Base-by-base conservation (phyloP, 2,797 vertebrate genomes). In the Antrozous pallidus region DNA sequence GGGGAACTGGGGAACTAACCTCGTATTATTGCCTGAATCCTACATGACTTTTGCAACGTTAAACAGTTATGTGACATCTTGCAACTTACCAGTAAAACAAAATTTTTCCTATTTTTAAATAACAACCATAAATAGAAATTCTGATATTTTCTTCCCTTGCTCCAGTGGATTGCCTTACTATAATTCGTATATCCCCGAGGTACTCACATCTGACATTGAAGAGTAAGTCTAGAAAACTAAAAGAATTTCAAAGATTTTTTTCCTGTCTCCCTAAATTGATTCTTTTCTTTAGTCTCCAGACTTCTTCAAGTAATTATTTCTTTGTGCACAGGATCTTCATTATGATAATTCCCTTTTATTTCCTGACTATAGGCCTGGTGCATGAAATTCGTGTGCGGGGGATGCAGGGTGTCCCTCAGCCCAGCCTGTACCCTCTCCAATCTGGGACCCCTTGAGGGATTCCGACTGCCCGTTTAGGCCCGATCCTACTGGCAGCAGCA, bases 181-280 rank as follows among this genome's bases (percentile, higher is more conserved):
- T 42, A 71, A 88, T 84, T 58, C 1, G 6, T 81, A 12, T 47
- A 63, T 83, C 65, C 22, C 24, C 67, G 9, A 45, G 47, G 16
- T 69, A 16, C 40, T 58, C 22, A 84, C 33, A 51, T 84, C 33
- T 75, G 67, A 80, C 58, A 85, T 33, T 74, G 16, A 79, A 85
- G 54, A 74, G 14, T 26, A 54, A 28, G 40, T 69, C 84, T 89
- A 54, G 79, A 73, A 28, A 58, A 58, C 26, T 20, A 20, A 71
- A 67, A 93, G 56, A 84, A 91, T 84, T 84, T 94, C 14, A 42
- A 61, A 88, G 31, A 40, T 88, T 10, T 56, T 86, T 69, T 69
- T 69, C 36, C 67, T 69, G 33, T 20, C 36, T 69, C 36, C 22
- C 36, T 47, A 77, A 92, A 70, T 75, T 51, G 42, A 75, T 71